A percentile compares a stretch with the other conserved stretches of the same genome.
Conservation (phyloP, 2,797 vertebrate genomes). For the Acanthurus lineatus region DNA sequence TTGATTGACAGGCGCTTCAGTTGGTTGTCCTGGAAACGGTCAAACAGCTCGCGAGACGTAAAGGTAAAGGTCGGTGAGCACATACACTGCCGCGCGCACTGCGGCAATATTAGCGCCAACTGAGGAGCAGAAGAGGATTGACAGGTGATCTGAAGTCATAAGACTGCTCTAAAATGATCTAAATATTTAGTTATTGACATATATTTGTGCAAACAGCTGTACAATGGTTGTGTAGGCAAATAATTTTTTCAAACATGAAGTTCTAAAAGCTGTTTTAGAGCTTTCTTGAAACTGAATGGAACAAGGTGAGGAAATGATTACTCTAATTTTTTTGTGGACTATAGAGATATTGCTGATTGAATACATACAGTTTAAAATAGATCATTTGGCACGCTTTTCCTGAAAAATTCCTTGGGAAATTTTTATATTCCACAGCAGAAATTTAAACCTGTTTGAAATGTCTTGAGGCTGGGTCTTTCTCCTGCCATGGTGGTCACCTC, state of each 20-base stretch:
- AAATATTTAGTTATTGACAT: background rate
- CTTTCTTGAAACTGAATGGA: no score
- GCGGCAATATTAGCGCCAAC: slow-evolving; percentile 8
- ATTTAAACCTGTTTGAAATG: background rate
- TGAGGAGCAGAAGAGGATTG: background rate
- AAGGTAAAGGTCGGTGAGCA: background rate
- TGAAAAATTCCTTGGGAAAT: no score
- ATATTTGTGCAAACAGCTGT: background rate
- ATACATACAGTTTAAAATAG: background rate
- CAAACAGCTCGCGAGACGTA: slow-evolving; percentile 47
- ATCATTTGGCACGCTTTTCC: background rate
- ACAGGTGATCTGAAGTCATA: background rate
- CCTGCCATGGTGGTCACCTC: background rate
- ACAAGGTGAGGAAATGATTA: no score
- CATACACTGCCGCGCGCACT: background rate
- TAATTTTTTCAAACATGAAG: background rate
- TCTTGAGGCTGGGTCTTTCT: background rate
- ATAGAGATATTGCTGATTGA: background rate
- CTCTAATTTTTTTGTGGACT: no score
- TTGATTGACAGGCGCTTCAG: slow-evolving; percentile 48
- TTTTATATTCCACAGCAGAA: no score
- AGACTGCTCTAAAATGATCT: background rate
- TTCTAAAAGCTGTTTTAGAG: background rate
- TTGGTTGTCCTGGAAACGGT: slow-evolving; percentile 56
- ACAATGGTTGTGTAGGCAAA: no score